A percentile compares a stretch with the other conserved stretches of the same genome.
Evolutionary conservation across 2,888 invertebrate genomes (phyloP).

Genomic region (Pseudococcus viburni): DNA sequence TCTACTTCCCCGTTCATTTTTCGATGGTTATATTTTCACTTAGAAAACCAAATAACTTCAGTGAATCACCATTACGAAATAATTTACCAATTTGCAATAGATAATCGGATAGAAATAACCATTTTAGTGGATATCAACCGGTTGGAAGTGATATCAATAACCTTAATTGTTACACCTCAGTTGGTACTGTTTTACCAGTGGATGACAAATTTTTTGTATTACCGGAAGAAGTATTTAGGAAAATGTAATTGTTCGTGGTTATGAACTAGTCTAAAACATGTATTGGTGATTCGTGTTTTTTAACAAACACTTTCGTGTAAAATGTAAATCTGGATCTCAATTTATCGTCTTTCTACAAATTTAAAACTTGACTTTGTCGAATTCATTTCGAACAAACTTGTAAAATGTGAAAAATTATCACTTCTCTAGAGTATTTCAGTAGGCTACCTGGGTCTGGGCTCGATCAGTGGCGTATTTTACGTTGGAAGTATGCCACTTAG

Average conservation of each 20-base stretch:
- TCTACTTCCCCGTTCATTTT: not conserved
- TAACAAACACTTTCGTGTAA: not conserved
- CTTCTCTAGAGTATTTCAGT: not conserved
- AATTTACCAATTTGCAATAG: not conserved
- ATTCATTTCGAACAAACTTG: too few species aligned
- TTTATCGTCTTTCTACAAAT: too few species aligned
- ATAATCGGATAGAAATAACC: not conserved
- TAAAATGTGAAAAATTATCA: not conserved
- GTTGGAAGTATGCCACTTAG: too few species aligned
- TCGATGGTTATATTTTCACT: not conserved
- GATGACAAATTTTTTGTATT: conserved; percentile 3
- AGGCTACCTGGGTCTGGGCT: not conserved
- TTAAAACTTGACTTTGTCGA: too few species aligned
- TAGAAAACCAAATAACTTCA: not conserved
- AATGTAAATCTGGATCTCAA: not conserved
- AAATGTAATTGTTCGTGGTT: not conserved
- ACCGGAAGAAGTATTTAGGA: conserved; percentile 11
- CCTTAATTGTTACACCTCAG: conserved; percentile 19
- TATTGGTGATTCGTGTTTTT: not conserved
- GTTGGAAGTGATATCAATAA: conserved; percentile 33
- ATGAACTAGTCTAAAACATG: not conserved
- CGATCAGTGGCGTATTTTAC: too few species aligned
- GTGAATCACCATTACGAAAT: not conserved
- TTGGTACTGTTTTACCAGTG: not conserved
- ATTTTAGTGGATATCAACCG: conserved; percentile 23